phyloP scores from a whole-genome alignment of 2,797 vertebrate species.

The Lutjanus campechanus region DNA sequence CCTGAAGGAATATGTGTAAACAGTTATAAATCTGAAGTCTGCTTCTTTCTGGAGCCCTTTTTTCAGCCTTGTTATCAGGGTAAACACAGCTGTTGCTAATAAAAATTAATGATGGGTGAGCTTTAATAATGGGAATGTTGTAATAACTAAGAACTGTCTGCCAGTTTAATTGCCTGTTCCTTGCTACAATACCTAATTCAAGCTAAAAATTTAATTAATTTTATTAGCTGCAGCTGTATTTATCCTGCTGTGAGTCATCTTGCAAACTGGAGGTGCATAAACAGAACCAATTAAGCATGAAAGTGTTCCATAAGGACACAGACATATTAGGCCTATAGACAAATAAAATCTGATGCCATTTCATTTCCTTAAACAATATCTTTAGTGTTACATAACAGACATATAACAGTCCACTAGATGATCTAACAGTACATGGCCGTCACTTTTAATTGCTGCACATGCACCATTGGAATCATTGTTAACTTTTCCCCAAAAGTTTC shows the following conservation, averaged over 20 bases:
- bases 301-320: background rate
- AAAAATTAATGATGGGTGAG: background rate
- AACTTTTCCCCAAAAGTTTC: background rate
- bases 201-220: background rate
- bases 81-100: slow-evolving; percentile 29
- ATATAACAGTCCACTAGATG: no score
- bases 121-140: background rate
- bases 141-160: background rate
- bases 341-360: no score
- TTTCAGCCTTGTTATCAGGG: slow-evolving; percentile 26
- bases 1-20: background rate
- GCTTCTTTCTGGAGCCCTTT: background rate
- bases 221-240: slow-evolving; percentile 24
- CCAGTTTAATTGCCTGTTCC: background rate
- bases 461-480: background rate
- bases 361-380: no score
- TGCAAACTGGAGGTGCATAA: background rate
- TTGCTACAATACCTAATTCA: background rate
- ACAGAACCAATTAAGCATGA: background rate
- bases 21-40: background rate
- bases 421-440: no score
- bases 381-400: no score
- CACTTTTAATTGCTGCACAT: no score
- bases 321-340: background rate
- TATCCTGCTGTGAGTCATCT: background rate